Conservation (phyloP, 2,113 vertebrate genomes). For the Sinocyclocheilus maitianheensis region DNA sequence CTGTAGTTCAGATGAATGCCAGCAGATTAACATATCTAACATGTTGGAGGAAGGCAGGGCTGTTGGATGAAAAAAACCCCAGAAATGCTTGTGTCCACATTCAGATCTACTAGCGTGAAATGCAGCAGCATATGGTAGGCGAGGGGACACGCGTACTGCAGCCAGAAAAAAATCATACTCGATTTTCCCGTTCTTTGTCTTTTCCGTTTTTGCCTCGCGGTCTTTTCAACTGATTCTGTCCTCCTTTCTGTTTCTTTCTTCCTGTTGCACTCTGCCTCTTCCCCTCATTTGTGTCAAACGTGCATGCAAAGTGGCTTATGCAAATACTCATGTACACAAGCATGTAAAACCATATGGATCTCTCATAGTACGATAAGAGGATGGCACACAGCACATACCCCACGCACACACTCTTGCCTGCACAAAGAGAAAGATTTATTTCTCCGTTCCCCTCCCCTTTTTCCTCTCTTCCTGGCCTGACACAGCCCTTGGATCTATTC, state of each 20-base stretch:
- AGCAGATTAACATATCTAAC: slow-evolving; percentile 77
- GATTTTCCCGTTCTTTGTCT: slow-evolving; percentile 10
- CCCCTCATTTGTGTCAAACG: slow-evolving; percentile 18
- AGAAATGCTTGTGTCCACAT: slow-evolving; percentile 65
- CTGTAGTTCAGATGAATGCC: slow-evolving; percentile 74
- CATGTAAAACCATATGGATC: slow-evolving; percentile 47
- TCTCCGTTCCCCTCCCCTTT: not conserved
- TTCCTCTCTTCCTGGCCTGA: slow-evolving; percentile 22
- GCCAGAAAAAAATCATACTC: slow-evolving; percentile 50
- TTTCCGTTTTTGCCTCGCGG: slow-evolving; percentile 16
- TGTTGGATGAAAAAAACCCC: slow-evolving; percentile 37
- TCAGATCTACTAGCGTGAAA: slow-evolving; percentile 63
- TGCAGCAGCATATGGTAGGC: slow-evolving; percentile 65
- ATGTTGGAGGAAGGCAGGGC: slow-evolving; percentile 54
- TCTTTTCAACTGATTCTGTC: slow-evolving; percentile 29
- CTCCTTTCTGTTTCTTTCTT: not conserved
- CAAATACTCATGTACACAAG: slow-evolving; percentile 45
- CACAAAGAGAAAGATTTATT: slow-evolving; percentile 6
- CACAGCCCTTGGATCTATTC: slow-evolving; percentile 63
- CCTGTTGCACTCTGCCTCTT: not conserved
- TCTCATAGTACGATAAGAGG: slow-evolving; percentile 35
- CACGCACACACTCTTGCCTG: not conserved
- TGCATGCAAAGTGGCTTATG: slow-evolving; percentile 55
- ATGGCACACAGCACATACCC: slow-evolving; percentile 13
- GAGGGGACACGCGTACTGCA: slow-evolving; percentile 34